These are phyloP conservation scores for Nothobranchius kuhntae DNA, from an alignment of 2,113 vertebrate genomes.

Conservation along the genomic window DNA sequence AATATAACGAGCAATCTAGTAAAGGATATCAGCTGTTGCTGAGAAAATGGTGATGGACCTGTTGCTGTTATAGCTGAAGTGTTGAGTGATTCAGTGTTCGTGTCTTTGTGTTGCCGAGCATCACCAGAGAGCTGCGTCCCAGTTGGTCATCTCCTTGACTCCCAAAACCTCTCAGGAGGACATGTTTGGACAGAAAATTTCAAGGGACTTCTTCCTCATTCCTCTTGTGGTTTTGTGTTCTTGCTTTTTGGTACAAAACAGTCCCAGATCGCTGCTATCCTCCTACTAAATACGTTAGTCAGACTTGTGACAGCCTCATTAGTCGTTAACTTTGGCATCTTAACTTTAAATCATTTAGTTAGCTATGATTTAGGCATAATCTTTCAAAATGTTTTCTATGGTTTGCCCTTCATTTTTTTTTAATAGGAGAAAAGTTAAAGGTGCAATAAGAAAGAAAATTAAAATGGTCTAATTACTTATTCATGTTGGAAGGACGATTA, in stretches of 20 bases:
- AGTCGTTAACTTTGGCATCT: not conserved
- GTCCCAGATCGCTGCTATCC: slow-evolving; percentile 25
- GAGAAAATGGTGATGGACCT: slow-evolving; percentile 47
- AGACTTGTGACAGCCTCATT: slow-evolving; percentile 1
- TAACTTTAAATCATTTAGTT: not conserved
- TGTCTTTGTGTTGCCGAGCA: slow-evolving; percentile 33
- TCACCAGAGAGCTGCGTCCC: slow-evolving; percentile 47
- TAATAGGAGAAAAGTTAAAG: too few relatives aligned
- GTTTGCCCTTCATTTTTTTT: too few relatives aligned
- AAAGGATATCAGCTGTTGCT: slow-evolving; percentile 46
- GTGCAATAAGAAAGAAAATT: too few relatives aligned
- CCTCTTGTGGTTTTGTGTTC: slow-evolving; percentile 29
- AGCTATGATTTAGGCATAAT: not conserved
- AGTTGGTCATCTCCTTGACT: slow-evolving; percentile 78
- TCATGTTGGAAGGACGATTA: too few relatives aligned
- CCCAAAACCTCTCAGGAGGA: slow-evolving; percentile 66
- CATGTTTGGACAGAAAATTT: slow-evolving; percentile 67
- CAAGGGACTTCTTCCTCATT: slow-evolving; percentile 28
- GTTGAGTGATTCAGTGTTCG: slow-evolving; percentile 30
- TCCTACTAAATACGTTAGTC: slow-evolving; percentile 1
- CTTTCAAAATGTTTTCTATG: too few relatives aligned
- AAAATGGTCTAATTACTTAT: too few relatives aligned
- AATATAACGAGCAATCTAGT: slow-evolving; percentile 48
- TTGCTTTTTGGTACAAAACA: slow-evolving; percentile 48
- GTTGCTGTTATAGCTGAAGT: slow-evolving; percentile 32